phyloP scores from a whole-genome alignment of 2,797 vertebrate species.

The Spinus olivaceus region DNA sequence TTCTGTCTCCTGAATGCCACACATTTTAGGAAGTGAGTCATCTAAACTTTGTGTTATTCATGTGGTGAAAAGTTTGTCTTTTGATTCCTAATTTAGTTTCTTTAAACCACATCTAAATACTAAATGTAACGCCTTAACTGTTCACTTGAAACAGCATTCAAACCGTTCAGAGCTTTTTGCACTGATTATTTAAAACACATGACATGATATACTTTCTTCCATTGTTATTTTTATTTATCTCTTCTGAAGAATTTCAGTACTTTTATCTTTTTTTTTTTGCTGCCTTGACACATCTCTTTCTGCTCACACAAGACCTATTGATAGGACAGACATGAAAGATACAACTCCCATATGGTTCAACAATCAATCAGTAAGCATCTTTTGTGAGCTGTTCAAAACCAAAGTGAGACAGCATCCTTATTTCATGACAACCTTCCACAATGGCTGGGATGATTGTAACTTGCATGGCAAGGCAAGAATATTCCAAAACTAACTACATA shows the following conservation, averaged over 20 bases:
- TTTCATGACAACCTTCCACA: not conserved
- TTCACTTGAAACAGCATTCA: not conserved
- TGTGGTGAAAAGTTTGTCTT: not conserved
- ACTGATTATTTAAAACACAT: not conserved
- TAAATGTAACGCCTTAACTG: not conserved
- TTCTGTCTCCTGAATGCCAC: not conserved
- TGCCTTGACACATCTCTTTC: not conserved
- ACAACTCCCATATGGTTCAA: not conserved
- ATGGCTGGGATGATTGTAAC: not conserved
- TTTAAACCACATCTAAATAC: not conserved
- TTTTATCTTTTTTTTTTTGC: not conserved
- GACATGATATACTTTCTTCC: not conserved
- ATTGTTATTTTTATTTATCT: not conserved
- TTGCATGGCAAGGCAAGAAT: not conserved
- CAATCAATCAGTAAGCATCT: not conserved
- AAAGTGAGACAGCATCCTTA: not conserved
- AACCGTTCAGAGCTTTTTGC: not conserved
- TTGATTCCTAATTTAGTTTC: not conserved
- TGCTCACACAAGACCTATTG: not conserved
- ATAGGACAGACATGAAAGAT: not conserved
- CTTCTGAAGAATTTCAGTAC: not conserved
- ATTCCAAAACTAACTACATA: not conserved
- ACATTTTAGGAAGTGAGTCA: not conserved
- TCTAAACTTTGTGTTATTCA: not conserved
- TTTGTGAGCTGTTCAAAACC: not conserved